Conservation (phyloP, 2,797 vertebrate genomes). For the Benthosema pterotum region DNA sequence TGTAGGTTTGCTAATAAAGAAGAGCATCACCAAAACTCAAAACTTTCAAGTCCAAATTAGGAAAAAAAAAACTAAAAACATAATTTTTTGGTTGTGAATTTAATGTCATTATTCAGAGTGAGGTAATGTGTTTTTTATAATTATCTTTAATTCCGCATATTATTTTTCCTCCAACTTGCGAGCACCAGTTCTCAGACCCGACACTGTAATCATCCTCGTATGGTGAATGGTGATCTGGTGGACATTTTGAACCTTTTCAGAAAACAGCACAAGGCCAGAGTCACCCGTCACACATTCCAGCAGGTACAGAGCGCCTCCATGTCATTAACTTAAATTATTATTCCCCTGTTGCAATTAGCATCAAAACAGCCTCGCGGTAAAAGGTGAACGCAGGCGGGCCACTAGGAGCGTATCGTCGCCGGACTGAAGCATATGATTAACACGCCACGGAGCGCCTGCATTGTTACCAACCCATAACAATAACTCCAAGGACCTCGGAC, state of each 20-base stretch:
- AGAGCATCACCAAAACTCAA: no score
- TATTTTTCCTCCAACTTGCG: constrained; percentile 8
- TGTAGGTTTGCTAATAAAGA: no score
- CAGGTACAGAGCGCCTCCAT: constrained; percentile 23
- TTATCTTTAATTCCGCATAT: not conserved
- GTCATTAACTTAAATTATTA: constrained; percentile 65
- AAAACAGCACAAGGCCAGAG: constrained; percentile 38
- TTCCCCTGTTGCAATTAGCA: constrained; percentile 57
- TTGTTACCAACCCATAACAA: constrained; percentile 64
- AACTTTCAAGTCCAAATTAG: no score
- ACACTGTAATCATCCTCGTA: constrained; percentile 9
- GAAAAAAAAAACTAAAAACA: no score
- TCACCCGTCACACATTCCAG: constrained; percentile 19
- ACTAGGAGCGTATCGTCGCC: constrained; percentile 32
- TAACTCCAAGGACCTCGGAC: constrained; percentile 64
- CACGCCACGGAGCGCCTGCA: constrained; percentile 56
- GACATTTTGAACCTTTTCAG: constrained; percentile 37
- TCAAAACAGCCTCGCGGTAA: constrained; percentile 51
- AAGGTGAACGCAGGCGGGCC: constrained; percentile 39
- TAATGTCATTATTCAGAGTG: not conserved
- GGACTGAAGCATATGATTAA: constrained; percentile 61
- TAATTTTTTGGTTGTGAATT: not conserved
- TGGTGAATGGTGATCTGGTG: constrained; percentile 22
- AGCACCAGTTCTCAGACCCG: not conserved
- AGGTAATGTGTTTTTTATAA: no score